Evolutionary conservation across 2,113 vertebrate genomes (phyloP), one percentile per base, ranked within the genome.

Genomic region (Corythornis madagascariensis): DNA sequence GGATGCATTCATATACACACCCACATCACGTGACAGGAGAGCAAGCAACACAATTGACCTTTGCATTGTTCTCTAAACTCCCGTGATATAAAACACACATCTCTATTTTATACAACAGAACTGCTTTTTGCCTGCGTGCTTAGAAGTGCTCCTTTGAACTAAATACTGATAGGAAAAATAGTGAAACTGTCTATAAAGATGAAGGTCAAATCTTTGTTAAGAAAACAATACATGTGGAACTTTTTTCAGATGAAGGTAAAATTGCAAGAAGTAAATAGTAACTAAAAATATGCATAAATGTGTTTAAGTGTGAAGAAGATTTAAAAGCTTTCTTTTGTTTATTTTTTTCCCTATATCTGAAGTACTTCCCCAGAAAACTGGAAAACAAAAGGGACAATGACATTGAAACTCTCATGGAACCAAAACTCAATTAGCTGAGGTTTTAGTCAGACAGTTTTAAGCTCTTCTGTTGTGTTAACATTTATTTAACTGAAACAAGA

Each of bases 11-110:
- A 96, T 92, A 87, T 35, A 93, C 95, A 91, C 91, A 94, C 93
- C 96, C 94, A 91, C 91, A 73, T 87, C 95, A 76, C 89, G 94
- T 94, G 95, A 96, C 89, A 83, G 88, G 90, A 92, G 92, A 92
- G 94, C 93, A 90, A 95, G 91, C 93, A 93, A 91, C 92, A 96
- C 93, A 94, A 96, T 94, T 97, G 96, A 97, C 97, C 97, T 97
- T 87, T 94, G 93, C 95, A 97, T 97, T 97, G 97, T 98, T 94
- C 90, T 73, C 91, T 84, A 84, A 95, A 93, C 88, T 96, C 91
- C 90, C 3, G 60, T 93, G 89, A 47, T 85, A 96, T 90, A 88
- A 93, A 86, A 11, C 89, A 92, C 94, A 93, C 87, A 76, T 87
- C 88, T 93, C 83, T 81, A 1, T 92, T 93, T 92, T 77, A 59